A percentile compares a stretch with the other conserved stretches of the same genome.
phyloP scores from a whole-genome alignment of 30 jellyfish, hydroid and myxozoan genomes.

The Hydractinia symbiolongicarpus region DNA sequence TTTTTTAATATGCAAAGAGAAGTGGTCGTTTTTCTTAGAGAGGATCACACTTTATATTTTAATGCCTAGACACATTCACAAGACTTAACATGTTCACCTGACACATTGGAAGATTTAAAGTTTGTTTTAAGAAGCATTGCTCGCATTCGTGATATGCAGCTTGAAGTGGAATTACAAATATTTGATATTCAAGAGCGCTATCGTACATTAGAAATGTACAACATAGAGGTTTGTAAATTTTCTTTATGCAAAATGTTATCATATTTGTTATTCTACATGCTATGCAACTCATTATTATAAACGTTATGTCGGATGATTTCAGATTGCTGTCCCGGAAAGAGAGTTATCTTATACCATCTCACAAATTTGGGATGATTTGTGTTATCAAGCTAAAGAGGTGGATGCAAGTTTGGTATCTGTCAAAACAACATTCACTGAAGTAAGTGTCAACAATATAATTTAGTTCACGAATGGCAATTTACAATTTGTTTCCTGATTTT shows the following conservation, averaged over 20 bases:
- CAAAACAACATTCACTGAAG: conserved; percentile 80
- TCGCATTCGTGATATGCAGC: conserved; percentile 58
- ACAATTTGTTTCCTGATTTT: neutral
- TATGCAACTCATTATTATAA: neutral
- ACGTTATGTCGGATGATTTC: neutral
- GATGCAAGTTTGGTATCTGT: conserved; percentile 69
- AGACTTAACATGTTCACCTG: conserved; percentile 80
- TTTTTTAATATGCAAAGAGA: no score
- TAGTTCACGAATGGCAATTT: neutral
- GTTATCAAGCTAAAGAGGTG: conserved; percentile 68
- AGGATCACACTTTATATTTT: no score
- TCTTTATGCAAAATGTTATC: neutral
- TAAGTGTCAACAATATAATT: neutral
- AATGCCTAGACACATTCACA: conserved; percentile 28
- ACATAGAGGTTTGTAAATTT: conserved; percentile 49
- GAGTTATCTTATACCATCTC: conserved; percentile 51
- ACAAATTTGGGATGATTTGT: conserved; percentile 71
- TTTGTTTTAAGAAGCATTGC: conserved; percentile 85
- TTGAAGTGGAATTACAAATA: conserved; percentile 66
- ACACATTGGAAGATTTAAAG: conserved; percentile 83
- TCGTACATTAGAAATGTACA: conserved; percentile 76
- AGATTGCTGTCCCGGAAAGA: conserved; percentile 68
- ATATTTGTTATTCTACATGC: neutral
- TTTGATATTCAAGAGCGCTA: conserved; percentile 77
- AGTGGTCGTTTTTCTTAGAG: no score